Conservation (phyloP, 2,888 invertebrate species). For the Clepsis dumicolana region DNA sequence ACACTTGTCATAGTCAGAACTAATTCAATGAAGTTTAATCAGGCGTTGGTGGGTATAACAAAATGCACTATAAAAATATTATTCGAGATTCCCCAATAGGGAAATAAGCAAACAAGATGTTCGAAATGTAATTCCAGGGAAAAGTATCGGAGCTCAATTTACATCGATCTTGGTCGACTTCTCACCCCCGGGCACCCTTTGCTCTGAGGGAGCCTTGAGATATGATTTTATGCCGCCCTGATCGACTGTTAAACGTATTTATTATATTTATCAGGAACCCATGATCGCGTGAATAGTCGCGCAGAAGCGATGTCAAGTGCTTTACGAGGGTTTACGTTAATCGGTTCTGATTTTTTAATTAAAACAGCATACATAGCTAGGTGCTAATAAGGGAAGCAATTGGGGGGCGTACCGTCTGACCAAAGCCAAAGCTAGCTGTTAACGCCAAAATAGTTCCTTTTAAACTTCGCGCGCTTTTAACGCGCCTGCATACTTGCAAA, state of each 20-base stretch:
- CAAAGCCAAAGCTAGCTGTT: too few relatives aligned
- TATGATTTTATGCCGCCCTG: slow-evolving; percentile 58
- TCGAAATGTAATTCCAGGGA: slow-evolving; percentile 37
- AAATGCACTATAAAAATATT: slow-evolving; percentile 7
- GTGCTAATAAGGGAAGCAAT: background rate
- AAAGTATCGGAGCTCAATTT: slow-evolving; percentile 49
- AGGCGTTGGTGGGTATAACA: background rate
- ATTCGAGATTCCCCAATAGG: slow-evolving; percentile 22
- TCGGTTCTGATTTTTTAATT: background rate
- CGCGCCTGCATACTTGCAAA: too few relatives aligned
- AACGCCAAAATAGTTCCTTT: too few relatives aligned
- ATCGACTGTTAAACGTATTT: slow-evolving; percentile 61
- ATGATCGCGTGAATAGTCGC: slow-evolving; percentile 35
- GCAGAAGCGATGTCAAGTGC: slow-evolving; percentile 17
- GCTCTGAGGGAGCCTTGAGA: slow-evolving; percentile 53
- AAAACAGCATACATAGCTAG: background rate
- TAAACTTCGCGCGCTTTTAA: too few relatives aligned
- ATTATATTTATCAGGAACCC: slow-evolving; percentile 51
- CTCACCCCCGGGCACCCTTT: slow-evolving; percentile 50
- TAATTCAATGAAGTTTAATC: background rate
- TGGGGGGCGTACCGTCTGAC: background rate
- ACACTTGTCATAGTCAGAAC: background rate
- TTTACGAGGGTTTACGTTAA: background rate
- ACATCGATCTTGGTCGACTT: slow-evolving; percentile 61
- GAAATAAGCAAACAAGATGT: slow-evolving; percentile 42